These are phyloP conservation scores for Gisinianus flammeolus DNA, from an alignment of 2,888 invertebrate genomes.

Conservation along the genomic window DNA sequence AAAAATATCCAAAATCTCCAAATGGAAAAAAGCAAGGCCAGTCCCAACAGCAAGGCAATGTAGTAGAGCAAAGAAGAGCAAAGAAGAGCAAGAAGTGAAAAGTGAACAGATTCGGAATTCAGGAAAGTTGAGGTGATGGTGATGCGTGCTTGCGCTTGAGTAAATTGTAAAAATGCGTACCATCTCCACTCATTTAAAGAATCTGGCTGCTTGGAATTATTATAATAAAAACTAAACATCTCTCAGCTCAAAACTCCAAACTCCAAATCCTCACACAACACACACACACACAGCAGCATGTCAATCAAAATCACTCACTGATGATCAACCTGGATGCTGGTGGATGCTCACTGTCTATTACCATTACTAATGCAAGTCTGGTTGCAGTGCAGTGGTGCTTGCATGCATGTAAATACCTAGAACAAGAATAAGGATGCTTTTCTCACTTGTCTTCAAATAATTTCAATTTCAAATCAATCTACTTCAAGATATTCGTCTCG, in stretches of 20 bases:
- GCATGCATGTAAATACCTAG: not conserved
- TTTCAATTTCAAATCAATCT: too few relatives aligned
- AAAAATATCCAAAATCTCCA: too few relatives aligned
- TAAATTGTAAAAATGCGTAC: constrained; percentile 19
- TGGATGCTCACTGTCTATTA: not conserved
- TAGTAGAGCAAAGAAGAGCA: not conserved
- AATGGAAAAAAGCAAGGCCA: too few relatives aligned
- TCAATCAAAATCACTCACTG: constrained; percentile 35
- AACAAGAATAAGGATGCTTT: too few relatives aligned
- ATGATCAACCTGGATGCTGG: not conserved
- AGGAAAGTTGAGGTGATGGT: not conserved
- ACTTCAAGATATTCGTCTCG: too few relatives aligned
- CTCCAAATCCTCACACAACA: not conserved
- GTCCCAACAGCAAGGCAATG: not conserved
- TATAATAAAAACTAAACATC: constrained; percentile 22
- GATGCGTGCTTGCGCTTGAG: not conserved
- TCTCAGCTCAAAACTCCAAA: too few relatives aligned
- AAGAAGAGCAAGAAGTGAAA: not conserved
- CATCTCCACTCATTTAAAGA: constrained; percentile 37
- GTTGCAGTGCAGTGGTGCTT: not conserved
- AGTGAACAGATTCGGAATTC: not conserved
- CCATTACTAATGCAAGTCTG: not conserved
- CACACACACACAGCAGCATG: constrained; percentile 8
- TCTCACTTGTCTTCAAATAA: too few relatives aligned
- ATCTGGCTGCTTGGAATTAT: constrained; percentile 23